A percentile compares a stretch with the other conserved stretches of the same genome.
Evolutionary conservation across 2,113 vertebrate species (phyloP).

Genomic region (Clarias magur): DNA sequence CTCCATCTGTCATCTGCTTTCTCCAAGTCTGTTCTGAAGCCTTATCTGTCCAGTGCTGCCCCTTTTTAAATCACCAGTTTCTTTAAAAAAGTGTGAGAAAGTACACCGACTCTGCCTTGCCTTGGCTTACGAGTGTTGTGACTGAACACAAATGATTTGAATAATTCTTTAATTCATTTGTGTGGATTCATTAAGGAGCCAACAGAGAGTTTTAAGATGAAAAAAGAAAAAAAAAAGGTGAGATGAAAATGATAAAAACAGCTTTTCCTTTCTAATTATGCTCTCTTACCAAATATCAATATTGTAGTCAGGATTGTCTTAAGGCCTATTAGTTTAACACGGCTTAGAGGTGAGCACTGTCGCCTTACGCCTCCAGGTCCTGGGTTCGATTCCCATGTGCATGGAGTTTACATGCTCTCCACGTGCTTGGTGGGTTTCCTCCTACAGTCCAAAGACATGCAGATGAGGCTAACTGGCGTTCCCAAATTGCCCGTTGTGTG

Average conservation of each 20-base stretch:
- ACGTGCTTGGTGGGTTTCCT: no score
- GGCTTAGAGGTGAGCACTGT: neutral
- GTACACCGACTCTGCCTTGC: neutral
- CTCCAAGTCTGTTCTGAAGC: neutral
- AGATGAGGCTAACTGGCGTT: no score
- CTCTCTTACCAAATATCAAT: neutral
- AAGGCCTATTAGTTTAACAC: neutral
- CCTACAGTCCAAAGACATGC: no score
- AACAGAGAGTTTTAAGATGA: neutral
- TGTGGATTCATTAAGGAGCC: neutral
- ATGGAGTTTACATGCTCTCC: no score
- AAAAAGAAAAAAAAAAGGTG: neutral
- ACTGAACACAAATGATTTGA: neutral
- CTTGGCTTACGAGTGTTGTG: neutral
- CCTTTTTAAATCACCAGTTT: neutral
- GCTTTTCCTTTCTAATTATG: neutral
- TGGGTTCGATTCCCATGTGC: no score
- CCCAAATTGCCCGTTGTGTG: no score
- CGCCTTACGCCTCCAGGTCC: no score
- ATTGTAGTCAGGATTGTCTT: neutral
- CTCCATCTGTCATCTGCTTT: slow-evolving; percentile 19
- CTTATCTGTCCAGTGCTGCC: neutral
- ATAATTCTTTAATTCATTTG: neutral
- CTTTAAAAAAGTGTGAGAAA: neutral
- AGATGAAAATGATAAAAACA: neutral